phyloP scores from a whole-genome alignment of 1,140 invertebrate genomes.

The Anastatus disparis region DNA sequence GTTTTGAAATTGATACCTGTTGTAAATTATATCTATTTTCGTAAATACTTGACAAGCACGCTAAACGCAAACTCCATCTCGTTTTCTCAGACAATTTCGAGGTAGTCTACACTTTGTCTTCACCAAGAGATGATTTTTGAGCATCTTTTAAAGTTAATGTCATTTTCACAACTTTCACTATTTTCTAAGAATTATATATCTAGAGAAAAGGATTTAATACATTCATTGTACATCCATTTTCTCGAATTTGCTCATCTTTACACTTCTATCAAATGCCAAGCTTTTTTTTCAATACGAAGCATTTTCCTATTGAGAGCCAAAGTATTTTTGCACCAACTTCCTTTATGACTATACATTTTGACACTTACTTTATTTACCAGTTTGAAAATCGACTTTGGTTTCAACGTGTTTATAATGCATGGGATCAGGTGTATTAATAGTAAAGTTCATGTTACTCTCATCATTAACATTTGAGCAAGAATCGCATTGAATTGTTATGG shows the following conservation, averaged over 20 bases:
- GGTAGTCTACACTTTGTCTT: conserved; percentile 13
- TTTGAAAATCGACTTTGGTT: conserved; percentile 32
- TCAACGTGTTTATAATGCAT: conserved; percentile 34
- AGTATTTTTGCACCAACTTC: conserved; percentile 37
- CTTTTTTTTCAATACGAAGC: conserved; percentile 42
- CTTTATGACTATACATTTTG: conserved; percentile 39
- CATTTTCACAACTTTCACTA: conserved; percentile 42
- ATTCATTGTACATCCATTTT: conserved; percentile 33
- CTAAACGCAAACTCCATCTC: conserved; percentile 32
- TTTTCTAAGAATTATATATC: conserved; percentile 13
- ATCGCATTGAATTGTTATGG: conserved; percentile 29
- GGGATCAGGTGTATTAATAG: conserved; percentile 43
- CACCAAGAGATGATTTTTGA: conserved; percentile 21
- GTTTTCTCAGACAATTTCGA: conserved; percentile 43
- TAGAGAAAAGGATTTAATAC: conserved; percentile 39
- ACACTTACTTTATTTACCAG: conserved; percentile 32
- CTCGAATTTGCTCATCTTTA: conserved; percentile 17
- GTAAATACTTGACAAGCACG: conserved; percentile 33
- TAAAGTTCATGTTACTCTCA: conserved; percentile 43
- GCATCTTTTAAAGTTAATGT: conserved; percentile 27
- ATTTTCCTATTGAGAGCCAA: conserved; percentile 43
- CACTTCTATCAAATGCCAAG: conserved; percentile 40
- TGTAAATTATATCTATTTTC: conserved; percentile 41
- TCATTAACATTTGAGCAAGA: conserved; percentile 35
- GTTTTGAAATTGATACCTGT: conserved; percentile 28